Evolutionary conservation across 2,797 vertebrate genomes (phyloP).

Genomic region (Sebastiscus tertius): DNA sequence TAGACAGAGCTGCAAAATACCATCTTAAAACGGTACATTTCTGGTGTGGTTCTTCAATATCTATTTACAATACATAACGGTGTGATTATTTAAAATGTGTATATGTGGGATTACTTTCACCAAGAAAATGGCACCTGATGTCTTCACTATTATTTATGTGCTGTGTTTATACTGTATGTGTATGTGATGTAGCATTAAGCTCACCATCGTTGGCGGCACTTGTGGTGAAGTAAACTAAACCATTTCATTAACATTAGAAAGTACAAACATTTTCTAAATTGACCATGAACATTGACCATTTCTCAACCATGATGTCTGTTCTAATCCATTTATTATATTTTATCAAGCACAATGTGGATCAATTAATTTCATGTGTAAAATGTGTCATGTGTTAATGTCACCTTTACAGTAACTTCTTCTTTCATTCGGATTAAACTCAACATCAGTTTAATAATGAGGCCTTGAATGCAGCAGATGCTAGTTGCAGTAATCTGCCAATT

Average conservation of each 20-base stretch:
- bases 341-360: background rate
- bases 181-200: background rate
- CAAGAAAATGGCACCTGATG: background rate
- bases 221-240: background rate
- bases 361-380: background rate
- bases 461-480: slow-evolving; percentile 23
- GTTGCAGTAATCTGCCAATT: slow-evolving; percentile 44
- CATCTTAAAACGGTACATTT: background rate
- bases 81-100: background rate
- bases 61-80: background rate
- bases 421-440: slow-evolving; percentile 42
- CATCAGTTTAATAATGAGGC: slow-evolving; percentile 35
- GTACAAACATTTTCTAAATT: background rate
- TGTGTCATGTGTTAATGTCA: background rate
- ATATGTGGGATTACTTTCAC: background rate
- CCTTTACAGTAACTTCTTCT: background rate
- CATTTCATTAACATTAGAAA: background rate
- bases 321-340: background rate
- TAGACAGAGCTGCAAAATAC: background rate
- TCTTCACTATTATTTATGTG: background rate
- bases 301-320: background rate
- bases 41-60: background rate
- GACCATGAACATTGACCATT: background rate
- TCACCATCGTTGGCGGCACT: no score
- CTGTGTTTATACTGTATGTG: background rate